Conservation (phyloP, 2,113 vertebrate genomes). For the Ancistrus triradiatus region DNA sequence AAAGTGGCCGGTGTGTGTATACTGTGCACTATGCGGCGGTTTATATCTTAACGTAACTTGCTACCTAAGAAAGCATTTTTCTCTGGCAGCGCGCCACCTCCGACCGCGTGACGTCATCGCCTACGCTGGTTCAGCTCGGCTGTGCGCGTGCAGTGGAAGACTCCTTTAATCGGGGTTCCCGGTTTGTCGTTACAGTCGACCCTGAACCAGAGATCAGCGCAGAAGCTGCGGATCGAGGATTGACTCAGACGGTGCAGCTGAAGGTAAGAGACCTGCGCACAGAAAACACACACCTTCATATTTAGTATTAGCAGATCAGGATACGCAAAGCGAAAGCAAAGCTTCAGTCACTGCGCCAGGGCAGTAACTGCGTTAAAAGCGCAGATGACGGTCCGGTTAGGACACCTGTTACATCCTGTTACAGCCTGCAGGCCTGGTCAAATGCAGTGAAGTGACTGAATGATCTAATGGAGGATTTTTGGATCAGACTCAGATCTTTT, state of each 20-base stretch:
- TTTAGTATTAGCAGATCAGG: background rate
- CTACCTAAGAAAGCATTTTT: conserved; percentile 10
- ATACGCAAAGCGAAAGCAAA: background rate
- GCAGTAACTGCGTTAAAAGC: background rate
- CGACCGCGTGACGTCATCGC: conserved; percentile 19
- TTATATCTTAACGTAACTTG: no score
- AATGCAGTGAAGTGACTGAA: background rate
- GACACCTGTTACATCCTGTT: no score
- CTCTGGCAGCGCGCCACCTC: conserved; percentile 15
- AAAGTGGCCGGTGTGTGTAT: no score
- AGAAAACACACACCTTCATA: no score
- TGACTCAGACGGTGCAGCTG: no score
- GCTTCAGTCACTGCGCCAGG: background rate
- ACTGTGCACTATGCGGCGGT: no score
- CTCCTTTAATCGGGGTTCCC: background rate
- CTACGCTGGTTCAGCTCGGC: background rate
- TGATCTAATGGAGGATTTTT: background rate
- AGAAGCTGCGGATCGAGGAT: no score
- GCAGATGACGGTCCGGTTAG: background rate
- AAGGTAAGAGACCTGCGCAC: no score
- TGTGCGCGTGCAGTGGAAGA: conserved; percentile 1
- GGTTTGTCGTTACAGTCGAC: background rate
- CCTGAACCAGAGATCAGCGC: background rate
- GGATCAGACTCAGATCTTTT: background rate
- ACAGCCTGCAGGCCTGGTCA: no score